phyloP scores from a whole-genome alignment of 1,140 invertebrate genomes.

The Magallana gigas region DNA sequence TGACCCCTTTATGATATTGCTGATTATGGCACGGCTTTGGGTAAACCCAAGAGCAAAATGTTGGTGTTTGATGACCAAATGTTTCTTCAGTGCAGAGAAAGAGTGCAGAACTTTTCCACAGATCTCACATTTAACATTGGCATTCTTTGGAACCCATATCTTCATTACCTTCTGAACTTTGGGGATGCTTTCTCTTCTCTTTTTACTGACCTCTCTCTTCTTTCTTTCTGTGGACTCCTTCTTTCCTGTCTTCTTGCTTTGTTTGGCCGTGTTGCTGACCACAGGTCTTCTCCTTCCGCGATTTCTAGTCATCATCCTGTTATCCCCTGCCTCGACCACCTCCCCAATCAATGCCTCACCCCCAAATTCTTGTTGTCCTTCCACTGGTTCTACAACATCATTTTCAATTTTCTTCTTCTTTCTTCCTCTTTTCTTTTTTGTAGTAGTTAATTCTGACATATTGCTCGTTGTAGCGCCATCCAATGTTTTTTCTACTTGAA shows the following conservation, averaged over 20 bases:
- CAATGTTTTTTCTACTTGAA: neutral
- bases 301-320: neutral
- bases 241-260: neutral
- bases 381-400: neutral
- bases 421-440: constrained; percentile 25
- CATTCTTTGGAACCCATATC: neutral
- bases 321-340: neutral
- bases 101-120: neutral
- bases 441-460: neutral
- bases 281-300: neutral
- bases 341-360: neutral
- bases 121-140: neutral
- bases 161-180: neutral
- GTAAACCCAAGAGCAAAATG: neutral
- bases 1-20: neutral
- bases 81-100: constrained; percentile 1
- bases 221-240: neutral
- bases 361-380: neutral
- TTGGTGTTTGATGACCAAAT: neutral
- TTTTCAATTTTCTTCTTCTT: neutral
- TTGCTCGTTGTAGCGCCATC: neutral
- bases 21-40: neutral
- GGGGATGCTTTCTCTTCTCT: neutral
- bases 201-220: neutral
- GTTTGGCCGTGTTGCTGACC: neutral